Evolutionary conservation across 2,797 vertebrate genomes (phyloP).

Genomic region (Anguilla megastoma): DNA sequence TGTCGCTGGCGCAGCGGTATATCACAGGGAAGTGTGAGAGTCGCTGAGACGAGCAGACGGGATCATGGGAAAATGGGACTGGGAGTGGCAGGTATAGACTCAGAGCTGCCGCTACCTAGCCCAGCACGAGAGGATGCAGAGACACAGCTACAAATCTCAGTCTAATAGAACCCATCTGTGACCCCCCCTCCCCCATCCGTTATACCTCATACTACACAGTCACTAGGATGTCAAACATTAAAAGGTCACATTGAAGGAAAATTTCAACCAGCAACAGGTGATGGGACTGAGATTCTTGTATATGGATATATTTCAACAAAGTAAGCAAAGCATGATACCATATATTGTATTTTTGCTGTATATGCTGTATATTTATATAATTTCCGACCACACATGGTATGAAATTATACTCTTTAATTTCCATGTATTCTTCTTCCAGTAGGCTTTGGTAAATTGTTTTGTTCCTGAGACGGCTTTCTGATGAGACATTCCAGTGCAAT

Average conservation of each 20-base stretch:
- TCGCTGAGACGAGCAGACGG: not conserved
- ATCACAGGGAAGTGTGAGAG: not conserved
- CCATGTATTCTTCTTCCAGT: not conserved
- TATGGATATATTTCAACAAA: conserved; percentile 38
- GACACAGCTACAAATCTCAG: not conserved
- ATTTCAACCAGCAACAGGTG: conserved; percentile 62
- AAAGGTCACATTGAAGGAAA: conserved; percentile 52
- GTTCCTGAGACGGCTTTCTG: conserved; percentile 8
- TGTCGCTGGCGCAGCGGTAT: not conserved
- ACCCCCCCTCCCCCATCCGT: conserved; percentile 35
- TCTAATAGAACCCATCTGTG: not conserved
- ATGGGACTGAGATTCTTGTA: conserved; percentile 40
- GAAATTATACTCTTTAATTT: not conserved
- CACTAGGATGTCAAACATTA: conserved; percentile 58
- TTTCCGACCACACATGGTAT: not conserved
- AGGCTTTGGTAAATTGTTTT: not conserved
- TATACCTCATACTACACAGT: conserved; percentile 54
- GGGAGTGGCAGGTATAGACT: not conserved
- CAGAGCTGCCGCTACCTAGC: too few relatives aligned
- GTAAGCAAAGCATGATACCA: not conserved
- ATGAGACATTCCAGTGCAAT: conserved; percentile 53
- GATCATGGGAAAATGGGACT: conserved; percentile 5
- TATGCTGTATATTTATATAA: not conserved
- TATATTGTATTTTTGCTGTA: not conserved
- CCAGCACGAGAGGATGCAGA: not conserved